Percentiles rank a stretch among this genome's conserved stretches.
Evolutionary conservation across 1,140 invertebrate species (phyloP).

Genomic region (Apis dorsata): DNA sequence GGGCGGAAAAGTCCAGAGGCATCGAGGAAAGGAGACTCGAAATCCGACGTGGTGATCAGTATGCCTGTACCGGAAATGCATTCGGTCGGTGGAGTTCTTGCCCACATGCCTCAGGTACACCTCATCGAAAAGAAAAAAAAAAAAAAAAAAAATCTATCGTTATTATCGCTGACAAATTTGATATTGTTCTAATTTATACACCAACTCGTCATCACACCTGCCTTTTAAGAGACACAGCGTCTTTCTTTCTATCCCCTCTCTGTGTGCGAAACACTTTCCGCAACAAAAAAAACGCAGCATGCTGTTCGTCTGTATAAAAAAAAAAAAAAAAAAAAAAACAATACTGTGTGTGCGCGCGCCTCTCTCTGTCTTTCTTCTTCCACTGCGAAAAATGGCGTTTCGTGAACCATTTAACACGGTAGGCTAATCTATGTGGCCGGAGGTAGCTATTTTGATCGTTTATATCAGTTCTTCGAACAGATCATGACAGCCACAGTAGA

Average conservation of each 20-base stretch:
- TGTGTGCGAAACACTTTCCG: constrained; percentile 44
- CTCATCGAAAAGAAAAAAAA: constrained; percentile 47
- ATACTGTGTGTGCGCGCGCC: constrained; percentile 42
- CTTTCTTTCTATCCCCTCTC: constrained; percentile 23
- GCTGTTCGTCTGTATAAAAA: constrained; percentile 52
- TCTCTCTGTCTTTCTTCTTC: constrained; percentile 59
- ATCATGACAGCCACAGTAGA: constrained; percentile 96
- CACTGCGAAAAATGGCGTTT: constrained; percentile 58
- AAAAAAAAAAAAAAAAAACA: constrained; percentile 42
- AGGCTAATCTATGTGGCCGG: constrained; percentile 72
- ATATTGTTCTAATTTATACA: constrained; percentile 41
- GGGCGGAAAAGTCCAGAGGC: constrained; percentile 84
- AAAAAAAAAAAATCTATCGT: background rate
- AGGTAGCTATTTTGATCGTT: constrained; percentile 75
- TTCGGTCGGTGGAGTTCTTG: constrained; percentile 90
- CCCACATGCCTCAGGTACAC: constrained; percentile 94
- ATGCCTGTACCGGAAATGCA: constrained; percentile 86
- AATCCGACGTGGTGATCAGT: constrained; percentile 83
- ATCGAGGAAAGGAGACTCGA: constrained; percentile 83
- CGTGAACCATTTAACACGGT: constrained; percentile 67
- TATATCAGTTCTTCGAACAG: constrained; percentile 83
- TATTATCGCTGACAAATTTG: background rate
- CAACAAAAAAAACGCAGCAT: constrained; percentile 53
- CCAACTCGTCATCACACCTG: constrained; percentile 38
- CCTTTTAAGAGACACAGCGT: constrained; percentile 27